Percentiles rank a stretch among this genome's conserved stretches.
Conservation (phyloP, 2,113 vertebrate species). For the Trinectes maculatus region DNA sequence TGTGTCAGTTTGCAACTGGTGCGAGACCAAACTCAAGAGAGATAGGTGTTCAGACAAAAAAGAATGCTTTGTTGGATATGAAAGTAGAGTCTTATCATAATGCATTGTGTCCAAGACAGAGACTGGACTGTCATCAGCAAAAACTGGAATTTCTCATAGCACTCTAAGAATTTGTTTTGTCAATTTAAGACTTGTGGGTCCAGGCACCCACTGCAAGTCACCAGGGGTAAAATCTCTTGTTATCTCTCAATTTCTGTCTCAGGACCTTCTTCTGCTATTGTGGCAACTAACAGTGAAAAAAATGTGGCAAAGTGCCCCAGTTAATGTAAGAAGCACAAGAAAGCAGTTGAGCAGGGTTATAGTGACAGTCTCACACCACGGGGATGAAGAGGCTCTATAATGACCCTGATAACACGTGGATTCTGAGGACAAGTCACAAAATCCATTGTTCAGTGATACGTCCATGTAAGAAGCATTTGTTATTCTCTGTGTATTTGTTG, state of each 20-base stretch:
- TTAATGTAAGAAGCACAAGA: conserved; percentile 8
- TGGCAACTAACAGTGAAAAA: neutral
- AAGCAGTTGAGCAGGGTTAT: neutral
- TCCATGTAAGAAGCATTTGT: neutral
- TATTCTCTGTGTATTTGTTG: neutral
- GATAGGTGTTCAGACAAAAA: neutral
- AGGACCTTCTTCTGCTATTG: neutral
- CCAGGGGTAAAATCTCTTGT: neutral
- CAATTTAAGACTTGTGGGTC: conserved; percentile 3
- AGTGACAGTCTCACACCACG: neutral
- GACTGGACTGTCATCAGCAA: conserved; percentile 3
- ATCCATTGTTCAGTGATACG: neutral
- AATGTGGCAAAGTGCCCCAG: neutral
- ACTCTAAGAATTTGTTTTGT: conserved; percentile 26
- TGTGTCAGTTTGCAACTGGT: neutral
- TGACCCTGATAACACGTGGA: conserved; percentile 7
- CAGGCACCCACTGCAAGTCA: neutral
- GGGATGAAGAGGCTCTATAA: neutral
- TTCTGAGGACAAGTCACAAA: conserved; percentile 21
- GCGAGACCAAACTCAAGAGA: neutral
- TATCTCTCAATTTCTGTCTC: neutral
- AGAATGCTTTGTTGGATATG: neutral
- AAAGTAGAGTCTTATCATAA: conserved; percentile 20
- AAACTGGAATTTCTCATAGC: conserved; percentile 2
- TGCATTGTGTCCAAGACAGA: conserved; percentile 13